These are phyloP conservation scores for Andrena praecox DNA, from an alignment of 2,888 invertebrate species.

Conservation along the genomic window DNA sequence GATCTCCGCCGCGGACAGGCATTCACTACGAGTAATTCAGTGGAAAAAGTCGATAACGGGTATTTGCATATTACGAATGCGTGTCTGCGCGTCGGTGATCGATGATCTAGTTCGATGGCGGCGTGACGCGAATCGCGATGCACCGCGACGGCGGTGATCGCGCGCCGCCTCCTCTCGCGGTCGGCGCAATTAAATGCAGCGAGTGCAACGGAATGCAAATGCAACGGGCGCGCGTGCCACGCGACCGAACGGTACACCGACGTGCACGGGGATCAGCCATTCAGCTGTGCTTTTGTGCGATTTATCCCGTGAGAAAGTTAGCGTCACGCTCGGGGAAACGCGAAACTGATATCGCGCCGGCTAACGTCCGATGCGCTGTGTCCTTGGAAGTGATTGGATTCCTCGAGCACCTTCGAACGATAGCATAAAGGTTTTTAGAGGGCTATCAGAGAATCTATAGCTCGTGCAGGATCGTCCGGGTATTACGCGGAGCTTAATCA, in stretches of 20 bases:
- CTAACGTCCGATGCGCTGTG: too few species aligned
- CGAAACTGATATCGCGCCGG: constrained; percentile 25
- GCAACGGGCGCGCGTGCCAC: constrained; percentile 32
- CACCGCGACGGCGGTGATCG: neutral
- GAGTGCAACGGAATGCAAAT: constrained; percentile 52
- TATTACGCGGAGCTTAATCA: too few species aligned
- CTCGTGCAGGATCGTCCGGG: too few species aligned
- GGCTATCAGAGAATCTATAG: too few species aligned
- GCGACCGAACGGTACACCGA: constrained; percentile 34
- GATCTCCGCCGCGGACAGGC: neutral
- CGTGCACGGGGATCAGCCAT: constrained; percentile 26
- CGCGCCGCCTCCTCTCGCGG: constrained; percentile 19
- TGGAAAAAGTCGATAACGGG: constrained; percentile 42
- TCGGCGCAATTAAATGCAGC: constrained; percentile 44
- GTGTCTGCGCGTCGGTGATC: constrained; percentile 37
- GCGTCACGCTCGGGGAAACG: constrained; percentile 53
- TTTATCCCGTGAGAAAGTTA: constrained; percentile 47
- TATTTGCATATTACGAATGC: constrained; percentile 45
- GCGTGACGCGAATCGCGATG: constrained; percentile 45
- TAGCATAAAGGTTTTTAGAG: too few species aligned
- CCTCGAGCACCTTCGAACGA: too few species aligned
- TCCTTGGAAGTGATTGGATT: too few species aligned
- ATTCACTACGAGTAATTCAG: constrained; percentile 6
- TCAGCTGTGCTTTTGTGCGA: constrained; percentile 22
- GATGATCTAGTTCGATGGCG: constrained; percentile 54